Evolutionary conservation across 2,113 vertebrate species (phyloP).

Genomic region (Psephotus haematonotus): DNA sequence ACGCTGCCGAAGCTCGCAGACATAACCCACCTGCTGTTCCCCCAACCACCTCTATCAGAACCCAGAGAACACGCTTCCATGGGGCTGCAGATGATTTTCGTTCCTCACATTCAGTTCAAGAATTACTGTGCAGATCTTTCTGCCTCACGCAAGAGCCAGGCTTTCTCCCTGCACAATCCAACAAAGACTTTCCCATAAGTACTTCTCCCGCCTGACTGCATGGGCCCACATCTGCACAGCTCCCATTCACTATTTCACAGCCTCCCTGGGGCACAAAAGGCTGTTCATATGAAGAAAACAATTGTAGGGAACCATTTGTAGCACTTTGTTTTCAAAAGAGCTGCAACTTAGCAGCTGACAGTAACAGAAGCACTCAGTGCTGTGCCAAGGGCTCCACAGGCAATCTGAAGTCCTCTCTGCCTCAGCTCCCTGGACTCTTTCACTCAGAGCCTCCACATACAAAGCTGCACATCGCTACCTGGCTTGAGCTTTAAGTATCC

Average conservation of each 20-base stretch:
- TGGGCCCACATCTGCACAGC: background rate
- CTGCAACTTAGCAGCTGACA: constrained; percentile 1
- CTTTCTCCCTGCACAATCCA: background rate
- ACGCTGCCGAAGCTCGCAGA: background rate
- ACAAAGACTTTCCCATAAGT: background rate
- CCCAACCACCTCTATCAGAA: background rate
- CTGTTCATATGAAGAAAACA: background rate
- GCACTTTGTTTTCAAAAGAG: constrained; percentile 15
- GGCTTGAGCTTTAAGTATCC: background rate
- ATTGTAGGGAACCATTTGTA: background rate
- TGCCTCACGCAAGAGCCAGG: background rate
- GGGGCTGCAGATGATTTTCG: background rate
- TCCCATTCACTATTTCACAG: background rate
- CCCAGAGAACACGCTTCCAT: background rate
- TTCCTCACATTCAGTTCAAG: background rate
- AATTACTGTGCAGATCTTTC: background rate
- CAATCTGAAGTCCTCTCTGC: background rate
- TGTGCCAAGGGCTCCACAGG: background rate
- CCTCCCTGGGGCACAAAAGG: background rate
- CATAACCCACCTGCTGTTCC: background rate
- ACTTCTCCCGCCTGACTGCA: background rate
- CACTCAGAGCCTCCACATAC: background rate
- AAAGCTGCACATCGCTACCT: background rate
- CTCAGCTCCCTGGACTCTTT: background rate
- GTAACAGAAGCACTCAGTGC: background rate